phyloP scores from a whole-genome alignment of 2,888 invertebrate species.

The Drosophila subquinaria region DNA sequence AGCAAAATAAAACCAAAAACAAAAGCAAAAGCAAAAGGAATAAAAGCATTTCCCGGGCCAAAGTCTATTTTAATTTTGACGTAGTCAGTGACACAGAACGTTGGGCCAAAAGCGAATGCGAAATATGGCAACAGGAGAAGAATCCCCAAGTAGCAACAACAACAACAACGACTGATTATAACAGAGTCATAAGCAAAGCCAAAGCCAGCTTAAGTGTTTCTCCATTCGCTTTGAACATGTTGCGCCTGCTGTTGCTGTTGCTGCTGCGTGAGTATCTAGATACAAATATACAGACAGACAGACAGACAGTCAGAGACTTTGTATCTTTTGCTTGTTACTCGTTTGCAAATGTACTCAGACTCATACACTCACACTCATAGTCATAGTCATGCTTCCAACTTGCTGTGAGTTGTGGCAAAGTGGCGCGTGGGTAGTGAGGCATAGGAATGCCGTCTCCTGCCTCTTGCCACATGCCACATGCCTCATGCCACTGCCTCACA shows the following conservation, averaged over 20 bases:
- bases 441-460: slow-evolving; percentile 46
- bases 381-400: slow-evolving; percentile 14
- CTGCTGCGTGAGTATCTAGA: slow-evolving; percentile 34
- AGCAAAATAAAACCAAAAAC: not conserved
- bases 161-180: slow-evolving; percentile 47
- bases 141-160: slow-evolving; percentile 16
- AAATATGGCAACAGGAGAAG: slow-evolving; percentile 22
- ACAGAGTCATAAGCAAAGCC: slow-evolving; percentile 51
- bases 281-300: slow-evolving; percentile 27
- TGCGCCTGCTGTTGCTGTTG: slow-evolving; percentile 55
- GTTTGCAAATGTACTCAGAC: slow-evolving; percentile 19
- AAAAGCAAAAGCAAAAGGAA: slow-evolving; percentile 10
- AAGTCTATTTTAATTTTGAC: slow-evolving; percentile 77
- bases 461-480: slow-evolving; percentile 4
- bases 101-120: slow-evolving; percentile 53
- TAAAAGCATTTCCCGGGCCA: slow-evolving; percentile 43
- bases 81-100: slow-evolving; percentile 71
- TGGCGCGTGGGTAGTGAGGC: slow-evolving; percentile 66
- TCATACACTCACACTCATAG: not conserved
- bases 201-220: slow-evolving; percentile 70
- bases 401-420: slow-evolving; percentile 30
- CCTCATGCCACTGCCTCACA: slow-evolving; percentile 17
- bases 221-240: slow-evolving; percentile 67
- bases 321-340: slow-evolving; percentile 23
- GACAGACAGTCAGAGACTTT: slow-evolving; percentile 15